Evolutionary conservation across 2,797 vertebrate genomes (phyloP).

Genomic region (Anguilla pacifica): DNA sequence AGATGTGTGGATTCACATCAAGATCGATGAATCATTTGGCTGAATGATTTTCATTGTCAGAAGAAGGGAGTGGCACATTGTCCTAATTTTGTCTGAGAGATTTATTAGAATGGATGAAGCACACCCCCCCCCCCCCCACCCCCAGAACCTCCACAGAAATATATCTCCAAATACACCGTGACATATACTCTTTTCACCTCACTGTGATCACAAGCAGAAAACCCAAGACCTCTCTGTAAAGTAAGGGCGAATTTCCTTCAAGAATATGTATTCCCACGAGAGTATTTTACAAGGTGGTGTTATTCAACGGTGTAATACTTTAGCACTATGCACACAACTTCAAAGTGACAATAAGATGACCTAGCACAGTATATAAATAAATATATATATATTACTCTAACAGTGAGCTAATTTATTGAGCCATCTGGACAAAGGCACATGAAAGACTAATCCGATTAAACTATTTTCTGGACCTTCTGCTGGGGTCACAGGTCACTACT

Average conservation of each 20-base stretch:
- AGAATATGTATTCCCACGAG: not conserved
- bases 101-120: not conserved
- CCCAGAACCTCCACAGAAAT: not conserved
- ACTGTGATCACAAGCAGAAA: not conserved
- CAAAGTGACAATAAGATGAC: not conserved
- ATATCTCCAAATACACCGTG: not conserved
- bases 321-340: slow-evolving; percentile 1
- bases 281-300: not conserved
- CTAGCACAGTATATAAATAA: not conserved
- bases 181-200: not conserved
- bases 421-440: not conserved
- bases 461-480: not conserved
- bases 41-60: not conserved
- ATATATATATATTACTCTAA: not conserved
- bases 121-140: not conserved
- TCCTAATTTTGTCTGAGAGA: not conserved
- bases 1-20: too few relatives aligned
- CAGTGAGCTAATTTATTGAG: not conserved
- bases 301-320: not conserved
- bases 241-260: not conserved
- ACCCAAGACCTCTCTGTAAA: not conserved
- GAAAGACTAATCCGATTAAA: not conserved
- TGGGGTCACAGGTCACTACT: not conserved
- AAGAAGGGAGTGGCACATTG: not conserved
- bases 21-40: not conserved